Conservation (phyloP, 2,888 invertebrate genomes). For the Epinotia brunnichana region DNA sequence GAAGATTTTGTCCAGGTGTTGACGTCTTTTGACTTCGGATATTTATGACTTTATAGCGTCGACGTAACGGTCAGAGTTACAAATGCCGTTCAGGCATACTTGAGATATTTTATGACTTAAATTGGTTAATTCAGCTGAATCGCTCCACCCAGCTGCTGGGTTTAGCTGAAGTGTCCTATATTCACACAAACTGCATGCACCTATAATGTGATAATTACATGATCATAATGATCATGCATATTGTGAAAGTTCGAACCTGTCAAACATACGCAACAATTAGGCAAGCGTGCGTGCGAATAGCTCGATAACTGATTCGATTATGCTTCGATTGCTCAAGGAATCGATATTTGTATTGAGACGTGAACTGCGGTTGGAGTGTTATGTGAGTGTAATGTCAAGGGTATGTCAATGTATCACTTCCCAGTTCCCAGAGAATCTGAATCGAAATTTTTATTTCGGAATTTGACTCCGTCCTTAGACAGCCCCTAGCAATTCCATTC, state of each 20-base stretch:
- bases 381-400: background rate
- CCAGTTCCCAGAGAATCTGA: background rate
- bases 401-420: background rate
- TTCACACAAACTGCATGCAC: background rate
- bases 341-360: conserved; percentile 28
- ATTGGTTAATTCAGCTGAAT: too few species aligned
- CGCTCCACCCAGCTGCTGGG: too few species aligned
- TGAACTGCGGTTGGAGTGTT: conserved; percentile 4
- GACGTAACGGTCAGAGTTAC: too few species aligned
- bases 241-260: conserved; percentile 62
- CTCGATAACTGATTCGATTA: conserved; percentile 58
- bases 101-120: too few species aligned
- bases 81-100: too few species aligned
- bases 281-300: conserved; percentile 57
- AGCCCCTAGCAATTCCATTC: background rate
- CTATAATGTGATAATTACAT: conserved; percentile 30
- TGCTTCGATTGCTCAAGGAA: conserved; percentile 43
- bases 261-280: conserved; percentile 45
- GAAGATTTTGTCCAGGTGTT: too few species aligned
- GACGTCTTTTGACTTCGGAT: too few species aligned
- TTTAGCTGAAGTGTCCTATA: background rate
- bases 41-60: too few species aligned
- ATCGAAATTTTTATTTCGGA: background rate
- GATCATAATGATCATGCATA: conserved; percentile 45
- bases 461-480: background rate